Conservation (phyloP, 2,113 vertebrate species). For the Hepsetus odoe region DNA sequence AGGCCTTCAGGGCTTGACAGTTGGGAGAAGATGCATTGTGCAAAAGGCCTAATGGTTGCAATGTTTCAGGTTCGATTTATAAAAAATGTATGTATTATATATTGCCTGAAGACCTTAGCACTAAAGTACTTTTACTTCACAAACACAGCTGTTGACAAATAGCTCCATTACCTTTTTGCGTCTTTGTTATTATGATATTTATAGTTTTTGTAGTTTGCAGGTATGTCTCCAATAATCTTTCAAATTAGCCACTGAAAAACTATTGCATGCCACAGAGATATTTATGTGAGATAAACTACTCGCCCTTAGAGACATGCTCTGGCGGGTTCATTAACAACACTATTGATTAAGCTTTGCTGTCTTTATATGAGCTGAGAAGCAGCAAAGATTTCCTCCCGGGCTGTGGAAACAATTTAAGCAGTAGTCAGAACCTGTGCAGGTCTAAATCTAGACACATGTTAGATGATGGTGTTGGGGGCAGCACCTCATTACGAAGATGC, state of each 20-base stretch:
- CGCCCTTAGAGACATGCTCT: conserved; percentile 16
- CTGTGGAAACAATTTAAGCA: conserved; percentile 40
- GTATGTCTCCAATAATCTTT: conserved; percentile 9
- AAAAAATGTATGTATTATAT: conserved; percentile 46
- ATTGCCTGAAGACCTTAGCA: conserved; percentile 30
- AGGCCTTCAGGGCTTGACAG: conserved; percentile 47
- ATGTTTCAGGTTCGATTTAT: conserved; percentile 48
- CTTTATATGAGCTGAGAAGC: conserved; percentile 22
- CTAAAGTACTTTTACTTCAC: conserved; percentile 14
- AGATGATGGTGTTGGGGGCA: conserved; percentile 49
- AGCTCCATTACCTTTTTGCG: neutral
- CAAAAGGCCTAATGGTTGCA: conserved; percentile 40
- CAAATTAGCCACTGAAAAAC: conserved; percentile 12
- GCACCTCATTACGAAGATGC: conserved; percentile 56
- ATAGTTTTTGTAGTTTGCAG: neutral
- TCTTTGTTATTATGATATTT: neutral
- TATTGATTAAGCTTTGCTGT: conserved; percentile 39
- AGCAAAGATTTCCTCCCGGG: conserved; percentile 13
- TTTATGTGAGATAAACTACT: conserved; percentile 27
- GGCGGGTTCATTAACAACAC: conserved; percentile 40
- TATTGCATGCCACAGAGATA: neutral
- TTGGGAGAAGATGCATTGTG: conserved; percentile 45
- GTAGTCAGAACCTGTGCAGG: conserved; percentile 3
- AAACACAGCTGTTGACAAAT: conserved; percentile 10
- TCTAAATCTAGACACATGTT: conserved; percentile 44